phyloP scores from a whole-genome alignment of 2,113 vertebrate genomes.

The Phasianus colchicus region DNA sequence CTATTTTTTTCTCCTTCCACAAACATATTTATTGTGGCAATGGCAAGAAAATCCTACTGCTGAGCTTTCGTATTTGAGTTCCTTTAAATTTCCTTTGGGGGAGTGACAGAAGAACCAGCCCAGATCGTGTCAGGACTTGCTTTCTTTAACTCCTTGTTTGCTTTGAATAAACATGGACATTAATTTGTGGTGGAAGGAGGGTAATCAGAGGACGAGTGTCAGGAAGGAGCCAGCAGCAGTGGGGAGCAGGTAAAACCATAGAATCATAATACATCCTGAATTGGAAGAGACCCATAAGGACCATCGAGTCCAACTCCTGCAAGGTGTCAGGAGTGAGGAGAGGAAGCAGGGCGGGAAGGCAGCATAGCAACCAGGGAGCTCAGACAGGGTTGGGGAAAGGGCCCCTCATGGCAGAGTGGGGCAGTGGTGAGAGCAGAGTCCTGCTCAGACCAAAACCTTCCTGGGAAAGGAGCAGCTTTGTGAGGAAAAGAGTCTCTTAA shows the following conservation, averaged over 20 bases:
- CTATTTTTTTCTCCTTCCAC: slow-evolving; percentile 54
- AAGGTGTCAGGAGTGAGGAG: background rate
- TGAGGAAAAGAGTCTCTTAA: background rate
- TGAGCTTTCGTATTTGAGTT: slow-evolving; percentile 17
- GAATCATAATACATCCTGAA: too few species aligned
- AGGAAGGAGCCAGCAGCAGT: background rate
- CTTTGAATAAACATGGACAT: slow-evolving; percentile 21
- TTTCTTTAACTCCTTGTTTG: slow-evolving; percentile 44
- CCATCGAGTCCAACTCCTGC: too few species aligned
- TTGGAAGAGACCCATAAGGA: too few species aligned
- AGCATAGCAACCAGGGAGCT: background rate
- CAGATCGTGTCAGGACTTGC: slow-evolving; percentile 24
- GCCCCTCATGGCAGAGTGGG: background rate
- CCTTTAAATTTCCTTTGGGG: slow-evolving; percentile 31
- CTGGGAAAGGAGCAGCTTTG: background rate
- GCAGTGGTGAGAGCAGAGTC: background rate
- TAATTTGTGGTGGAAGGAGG: background rate
- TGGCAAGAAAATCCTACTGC: slow-evolving; percentile 33
- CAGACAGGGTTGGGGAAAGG: background rate
- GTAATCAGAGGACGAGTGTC: background rate
- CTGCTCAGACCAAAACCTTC: background rate
- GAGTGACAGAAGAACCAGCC: background rate
- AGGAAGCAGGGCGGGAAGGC: rapidly evolving
- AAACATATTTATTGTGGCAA: slow-evolving; percentile 65
- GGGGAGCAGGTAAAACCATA: too few species aligned